phyloP scores from a whole-genome alignment of 2,113 vertebrate species.

The Caretta caretta region DNA sequence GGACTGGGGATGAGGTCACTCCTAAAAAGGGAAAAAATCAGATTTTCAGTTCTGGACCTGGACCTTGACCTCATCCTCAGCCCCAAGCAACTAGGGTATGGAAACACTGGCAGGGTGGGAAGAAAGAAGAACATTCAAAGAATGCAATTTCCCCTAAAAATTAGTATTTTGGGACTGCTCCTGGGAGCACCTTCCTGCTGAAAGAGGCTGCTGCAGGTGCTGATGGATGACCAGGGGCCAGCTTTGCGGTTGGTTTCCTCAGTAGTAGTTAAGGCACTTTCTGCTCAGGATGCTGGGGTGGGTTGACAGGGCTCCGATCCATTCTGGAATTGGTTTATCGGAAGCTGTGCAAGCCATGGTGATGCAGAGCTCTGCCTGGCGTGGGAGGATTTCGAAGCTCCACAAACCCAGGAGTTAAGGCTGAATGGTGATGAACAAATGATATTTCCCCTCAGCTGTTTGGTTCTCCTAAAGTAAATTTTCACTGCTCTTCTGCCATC shows the following conservation, averaged over 20 bases:
- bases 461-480: neutral
- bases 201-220: neutral
- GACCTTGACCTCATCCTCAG: neutral
- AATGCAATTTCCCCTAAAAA: neutral
- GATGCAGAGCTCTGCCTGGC: neutral
- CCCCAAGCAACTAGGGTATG: neutral
- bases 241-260: neutral
- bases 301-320: neutral
- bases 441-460: neutral
- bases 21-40: neutral
- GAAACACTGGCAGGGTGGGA: neutral
- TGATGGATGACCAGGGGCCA: neutral
- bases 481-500: neutral
- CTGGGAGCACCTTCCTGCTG: rapidly evolving
- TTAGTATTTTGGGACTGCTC: neutral
- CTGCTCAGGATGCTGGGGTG: neutral
- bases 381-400: neutral
- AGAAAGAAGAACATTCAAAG: neutral
- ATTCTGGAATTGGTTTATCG: neutral
- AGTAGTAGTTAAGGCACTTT: neutral
- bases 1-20: neutral
- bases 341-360: neutral
- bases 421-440: neutral
- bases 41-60: neutral
- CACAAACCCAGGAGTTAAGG: neutral